Evolutionary conservation across 64 coral and sea anemone genomes (phyloP), one percentile per base, ranked within the genome.

Genomic region (Dendrophyllia cribrosa): DNA sequence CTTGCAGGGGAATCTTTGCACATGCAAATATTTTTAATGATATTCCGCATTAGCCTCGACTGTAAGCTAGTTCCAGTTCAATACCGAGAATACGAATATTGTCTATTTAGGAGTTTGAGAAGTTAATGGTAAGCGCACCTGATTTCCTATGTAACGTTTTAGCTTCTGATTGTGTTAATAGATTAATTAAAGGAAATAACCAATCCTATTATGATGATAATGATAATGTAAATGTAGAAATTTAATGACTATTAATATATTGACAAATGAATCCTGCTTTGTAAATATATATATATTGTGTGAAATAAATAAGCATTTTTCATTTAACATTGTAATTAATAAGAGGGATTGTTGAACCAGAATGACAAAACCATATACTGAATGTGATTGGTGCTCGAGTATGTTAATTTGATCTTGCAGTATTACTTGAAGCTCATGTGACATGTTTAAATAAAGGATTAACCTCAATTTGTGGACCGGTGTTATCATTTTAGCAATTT

Each of bases 191-290:
- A 55, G 19, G 17, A 78, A 59, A 43, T 79, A 25, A 59, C 22
- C 43, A 69, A 50, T 19, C 53, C 5, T 56, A 56, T 56, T 56
- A 56, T 12, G 12, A 55, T 55, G 52, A 55, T 55, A 10, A 55
- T 16, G 19, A 75, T 75, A 49, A 45, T 75, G 19, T 65, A 26
- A 59, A 82, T 44, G 58, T 82, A 62, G 63, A 67, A 68, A 84
- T 48, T 65, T 45, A 68, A 66, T 84, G 80, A 67, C 19, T 66
- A n/a, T 67, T 84, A 84, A 84, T 84, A 84, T 84, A 84, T 84
- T 84, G 80, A 51, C 60, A 84, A 19, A 20, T 22, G 20, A 51
- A 21, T 67, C 47, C 20, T 46, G 43, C 46, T 45, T 84, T 84
- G 80, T 83, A 84, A 67, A 84, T 82, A 24, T 22, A 84, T 82